These are phyloP conservation scores for Eledona agricola DNA, from an alignment of 2,888 invertebrate species.

Conservation along the genomic window DNA sequence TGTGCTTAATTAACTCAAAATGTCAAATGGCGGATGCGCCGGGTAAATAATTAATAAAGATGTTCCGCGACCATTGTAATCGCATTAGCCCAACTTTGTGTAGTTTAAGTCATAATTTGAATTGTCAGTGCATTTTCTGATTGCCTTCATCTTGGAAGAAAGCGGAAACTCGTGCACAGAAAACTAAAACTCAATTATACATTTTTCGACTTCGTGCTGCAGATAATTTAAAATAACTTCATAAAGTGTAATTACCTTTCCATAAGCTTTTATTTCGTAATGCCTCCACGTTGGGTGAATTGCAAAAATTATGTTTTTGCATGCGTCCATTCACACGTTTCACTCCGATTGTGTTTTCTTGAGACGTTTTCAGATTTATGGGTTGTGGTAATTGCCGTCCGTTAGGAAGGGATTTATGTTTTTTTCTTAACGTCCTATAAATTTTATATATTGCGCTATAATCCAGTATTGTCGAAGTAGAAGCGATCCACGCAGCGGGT, in stretches of 20 bases:
- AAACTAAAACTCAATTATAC: too few relatives aligned
- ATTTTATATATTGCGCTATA: slow-evolving; percentile 15
- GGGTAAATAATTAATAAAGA: too few relatives aligned
- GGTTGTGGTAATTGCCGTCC: slow-evolving; percentile 5
- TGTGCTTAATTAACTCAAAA: too few relatives aligned
- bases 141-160: too few relatives aligned
- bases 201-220: neutral
- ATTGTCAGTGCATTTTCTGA: too few relatives aligned
- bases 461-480: slow-evolving; percentile 1
- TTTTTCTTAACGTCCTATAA: slow-evolving; percentile 17
- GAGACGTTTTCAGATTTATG: slow-evolving; percentile 19
- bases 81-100: too few relatives aligned
- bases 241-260: slow-evolving; percentile 15
- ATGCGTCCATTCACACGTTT: slow-evolving; percentile 15
- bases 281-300: slow-evolving; percentile 10
- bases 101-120: too few relatives aligned
- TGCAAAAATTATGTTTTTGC: slow-evolving; percentile 21
- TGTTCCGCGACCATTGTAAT: too few relatives aligned
- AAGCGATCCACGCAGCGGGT: slow-evolving; percentile 1
- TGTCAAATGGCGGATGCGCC: too few relatives aligned
- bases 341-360: neutral
- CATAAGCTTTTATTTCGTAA: slow-evolving; percentile 2
- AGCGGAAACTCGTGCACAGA: too few relatives aligned
- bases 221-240: slow-evolving; percentile 1
- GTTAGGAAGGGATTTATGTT: slow-evolving; percentile 12